Conservation (phyloP, 2,113 vertebrate genomes). For the Daphoenositta chrysoptera region DNA sequence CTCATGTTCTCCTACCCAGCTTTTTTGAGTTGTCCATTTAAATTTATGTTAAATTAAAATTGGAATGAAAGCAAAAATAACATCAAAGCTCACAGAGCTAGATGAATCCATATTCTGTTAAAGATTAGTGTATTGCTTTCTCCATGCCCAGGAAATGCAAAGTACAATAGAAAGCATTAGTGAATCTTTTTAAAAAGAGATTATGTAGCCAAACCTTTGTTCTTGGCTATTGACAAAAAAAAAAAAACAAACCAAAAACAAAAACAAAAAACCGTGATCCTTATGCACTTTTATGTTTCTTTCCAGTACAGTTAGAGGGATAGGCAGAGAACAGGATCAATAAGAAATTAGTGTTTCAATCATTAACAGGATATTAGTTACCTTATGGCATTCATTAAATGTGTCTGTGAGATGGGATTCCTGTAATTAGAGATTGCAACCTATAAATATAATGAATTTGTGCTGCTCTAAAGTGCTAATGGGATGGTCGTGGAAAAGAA, state of each 20-base stretch:
- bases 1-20: background rate
- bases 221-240: background rate
- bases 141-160: background rate
- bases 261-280: background rate
- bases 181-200: background rate
- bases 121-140: background rate
- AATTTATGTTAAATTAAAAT: background rate
- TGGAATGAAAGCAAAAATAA: background rate
- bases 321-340: background rate
- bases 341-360: conserved; percentile 37
- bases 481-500: background rate
- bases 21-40: background rate
- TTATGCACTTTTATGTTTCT: background rate
- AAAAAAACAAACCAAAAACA: background rate
- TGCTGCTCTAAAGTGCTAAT: background rate
- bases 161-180: background rate
- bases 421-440: conserved; percentile 1
- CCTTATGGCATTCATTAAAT: background rate
- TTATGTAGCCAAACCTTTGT: background rate
- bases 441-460: conserved; percentile 5
- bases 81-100: background rate
- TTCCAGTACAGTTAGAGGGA: background rate
- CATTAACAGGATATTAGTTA: conserved; percentile 38
- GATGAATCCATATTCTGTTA: background rate
- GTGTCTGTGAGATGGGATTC: background rate